phyloP scores from a whole-genome alignment of 2,797 vertebrate species.

The Chiloscyllium punctatum region DNA sequence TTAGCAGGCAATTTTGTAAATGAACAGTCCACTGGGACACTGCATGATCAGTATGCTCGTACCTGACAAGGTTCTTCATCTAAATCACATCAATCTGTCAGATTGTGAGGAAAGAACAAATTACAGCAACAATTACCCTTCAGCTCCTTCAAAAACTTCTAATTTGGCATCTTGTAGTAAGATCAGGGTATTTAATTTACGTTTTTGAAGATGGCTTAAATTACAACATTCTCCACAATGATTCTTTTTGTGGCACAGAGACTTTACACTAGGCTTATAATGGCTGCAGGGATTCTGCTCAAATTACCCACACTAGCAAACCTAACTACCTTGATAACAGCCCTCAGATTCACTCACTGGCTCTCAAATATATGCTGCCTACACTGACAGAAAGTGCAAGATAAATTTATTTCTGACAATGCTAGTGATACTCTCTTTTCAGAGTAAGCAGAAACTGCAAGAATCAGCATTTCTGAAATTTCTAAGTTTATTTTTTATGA shows the following conservation, averaged over 20 bases:
- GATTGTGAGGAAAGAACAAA: conserved; percentile 37
- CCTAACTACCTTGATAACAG: conserved; percentile 22
- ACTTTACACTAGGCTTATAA: conserved; percentile 20
- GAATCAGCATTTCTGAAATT: neutral
- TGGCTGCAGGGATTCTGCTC: conserved; percentile 20
- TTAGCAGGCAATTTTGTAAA: conserved; percentile 30
- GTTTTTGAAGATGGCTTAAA: conserved; percentile 32
- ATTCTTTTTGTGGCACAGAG: conserved; percentile 28
- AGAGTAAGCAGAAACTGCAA: neutral
- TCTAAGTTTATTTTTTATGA: neutral
- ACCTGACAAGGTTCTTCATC: conserved; percentile 34
- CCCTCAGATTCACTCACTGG: neutral
- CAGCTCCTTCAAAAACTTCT: conserved; percentile 34
- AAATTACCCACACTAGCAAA: conserved; percentile 31
- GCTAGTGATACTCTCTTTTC: neutral
- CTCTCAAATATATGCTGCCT: neutral
- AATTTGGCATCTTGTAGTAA: conserved; percentile 34
- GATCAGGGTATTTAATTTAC: conserved; percentile 36
- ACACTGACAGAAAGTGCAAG: neutral
- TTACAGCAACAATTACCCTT: conserved; percentile 38
- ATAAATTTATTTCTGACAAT: neutral
- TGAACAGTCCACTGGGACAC: conserved; percentile 29
- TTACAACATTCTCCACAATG: conserved; percentile 26
- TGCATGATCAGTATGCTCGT: conserved; percentile 7
- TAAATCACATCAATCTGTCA: conserved; percentile 34